phyloP scores from a whole-genome alignment of 2,113 vertebrate species.

The Pavo muticus region DNA sequence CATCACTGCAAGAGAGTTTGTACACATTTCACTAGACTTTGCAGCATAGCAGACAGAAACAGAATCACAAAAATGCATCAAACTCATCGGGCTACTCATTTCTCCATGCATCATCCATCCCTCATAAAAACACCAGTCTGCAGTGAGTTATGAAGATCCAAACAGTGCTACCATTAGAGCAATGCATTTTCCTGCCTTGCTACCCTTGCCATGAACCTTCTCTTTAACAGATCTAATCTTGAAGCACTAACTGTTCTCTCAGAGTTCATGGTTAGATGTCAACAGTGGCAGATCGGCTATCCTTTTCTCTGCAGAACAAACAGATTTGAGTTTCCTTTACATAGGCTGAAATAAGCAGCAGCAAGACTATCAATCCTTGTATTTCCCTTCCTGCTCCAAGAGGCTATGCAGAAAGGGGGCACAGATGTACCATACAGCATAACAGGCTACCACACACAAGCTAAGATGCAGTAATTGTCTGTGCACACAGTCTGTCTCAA shows the following conservation, averaged over 20 bases:
- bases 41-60: background rate
- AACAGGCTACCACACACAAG: background rate
- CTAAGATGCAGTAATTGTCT: background rate
- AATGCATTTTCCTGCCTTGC: background rate
- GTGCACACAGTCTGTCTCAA: background rate
- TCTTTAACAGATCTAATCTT: background rate
- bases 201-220: background rate
- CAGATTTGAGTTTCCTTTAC: background rate
- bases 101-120: background rate
- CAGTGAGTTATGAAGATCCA: background rate
- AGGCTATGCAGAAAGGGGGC: background rate
- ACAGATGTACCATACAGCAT: background rate
- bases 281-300: background rate
- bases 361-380: background rate
- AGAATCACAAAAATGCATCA: slow-evolving; percentile 10
- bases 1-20: background rate
- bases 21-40: background rate
- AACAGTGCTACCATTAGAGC: background rate
- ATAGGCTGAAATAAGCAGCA: background rate
- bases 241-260: background rate
- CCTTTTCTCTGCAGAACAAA: background rate
- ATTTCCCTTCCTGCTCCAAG: background rate
- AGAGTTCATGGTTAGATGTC: background rate
- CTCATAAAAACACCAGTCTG: background rate
- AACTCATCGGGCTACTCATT: slow-evolving; percentile 1